These are phyloP conservation scores for Cynoglossus semilaevis DNA, from an alignment of 2,113 vertebrate species.

Conservation along the genomic window DNA sequence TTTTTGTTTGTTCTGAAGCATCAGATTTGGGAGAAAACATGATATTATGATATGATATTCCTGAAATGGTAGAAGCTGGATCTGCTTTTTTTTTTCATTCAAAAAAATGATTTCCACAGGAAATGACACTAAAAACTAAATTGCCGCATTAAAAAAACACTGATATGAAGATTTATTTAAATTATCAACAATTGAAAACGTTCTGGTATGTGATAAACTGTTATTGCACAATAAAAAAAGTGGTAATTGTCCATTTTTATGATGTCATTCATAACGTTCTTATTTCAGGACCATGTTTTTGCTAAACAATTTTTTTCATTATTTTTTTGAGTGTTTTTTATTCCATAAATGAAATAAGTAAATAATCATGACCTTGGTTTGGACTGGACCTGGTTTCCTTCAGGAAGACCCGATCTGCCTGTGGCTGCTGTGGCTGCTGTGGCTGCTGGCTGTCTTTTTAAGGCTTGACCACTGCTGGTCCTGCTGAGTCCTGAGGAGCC, in stretches of 20 bases:
- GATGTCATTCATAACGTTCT: constrained; percentile 50
- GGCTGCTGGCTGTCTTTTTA: constrained; percentile 49
- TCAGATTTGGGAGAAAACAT: constrained; percentile 43
- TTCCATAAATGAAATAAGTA: constrained; percentile 51
- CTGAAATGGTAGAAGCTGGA: constrained; percentile 60
- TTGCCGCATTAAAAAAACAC: constrained; percentile 75
- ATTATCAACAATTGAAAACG: constrained; percentile 71
- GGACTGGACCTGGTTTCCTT: constrained; percentile 30
- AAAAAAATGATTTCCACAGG: constrained; percentile 94
- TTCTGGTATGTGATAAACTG: constrained; percentile 65
- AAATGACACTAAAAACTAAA: constrained; percentile 78
- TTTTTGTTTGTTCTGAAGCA: constrained; percentile 51
- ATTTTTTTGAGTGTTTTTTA: constrained; percentile 21
- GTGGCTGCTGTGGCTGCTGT: neutral
- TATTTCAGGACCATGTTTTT: constrained; percentile 38
- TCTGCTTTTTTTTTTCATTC: constrained; percentile 33
- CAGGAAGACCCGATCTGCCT: neutral
- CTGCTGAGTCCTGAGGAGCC: constrained; percentile 73
- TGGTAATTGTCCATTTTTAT: constrained; percentile 46
- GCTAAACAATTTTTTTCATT: neutral
- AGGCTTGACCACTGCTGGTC: constrained; percentile 61
- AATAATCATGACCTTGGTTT: constrained; percentile 45
- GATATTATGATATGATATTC: constrained; percentile 38
- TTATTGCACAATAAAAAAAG: constrained; percentile 73
- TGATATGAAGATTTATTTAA: constrained; percentile 58